Evolutionary conservation across 2,113 vertebrate species (phyloP).

Genomic region (Myotis brandtii): DNA sequence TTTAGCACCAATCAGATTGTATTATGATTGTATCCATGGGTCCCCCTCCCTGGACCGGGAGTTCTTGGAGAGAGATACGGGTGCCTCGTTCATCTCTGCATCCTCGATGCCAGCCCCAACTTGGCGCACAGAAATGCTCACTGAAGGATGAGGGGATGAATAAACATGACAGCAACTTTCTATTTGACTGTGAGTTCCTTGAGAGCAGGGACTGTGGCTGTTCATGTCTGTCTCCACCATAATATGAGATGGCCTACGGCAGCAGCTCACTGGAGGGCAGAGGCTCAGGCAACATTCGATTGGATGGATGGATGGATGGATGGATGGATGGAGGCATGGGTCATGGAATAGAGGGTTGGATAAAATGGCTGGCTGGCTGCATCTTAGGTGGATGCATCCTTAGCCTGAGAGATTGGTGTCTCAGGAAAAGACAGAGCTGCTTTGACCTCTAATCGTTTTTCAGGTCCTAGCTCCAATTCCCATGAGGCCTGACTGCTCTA

Average conservation of each 20-base stretch:
- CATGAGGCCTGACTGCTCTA: neutral
- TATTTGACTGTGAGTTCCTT: neutral
- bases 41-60: slow-evolving; percentile 4
- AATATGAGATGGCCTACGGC: neutral
- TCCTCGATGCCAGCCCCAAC: neutral
- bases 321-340: neutral
- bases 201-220: neutral
- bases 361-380: neutral
- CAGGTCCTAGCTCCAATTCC: neutral
- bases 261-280: neutral
- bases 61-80: neutral
- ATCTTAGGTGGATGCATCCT: neutral
- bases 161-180: neutral
- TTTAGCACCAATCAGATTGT: slow-evolving; percentile 65
- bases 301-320: neutral
- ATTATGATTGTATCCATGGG: slow-evolving; percentile 37
- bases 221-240: neutral
- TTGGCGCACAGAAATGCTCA: neutral
- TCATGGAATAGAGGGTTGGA: neutral
- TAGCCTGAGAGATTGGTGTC: neutral
- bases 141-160: slow-evolving; percentile 3
- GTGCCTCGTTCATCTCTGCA: neutral
- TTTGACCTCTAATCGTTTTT: neutral
- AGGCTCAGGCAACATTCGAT: neutral
- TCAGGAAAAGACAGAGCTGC: neutral